Conservation (phyloP, 1,140 invertebrate species). For the Aphelenchoides fujianensis region DNA sequence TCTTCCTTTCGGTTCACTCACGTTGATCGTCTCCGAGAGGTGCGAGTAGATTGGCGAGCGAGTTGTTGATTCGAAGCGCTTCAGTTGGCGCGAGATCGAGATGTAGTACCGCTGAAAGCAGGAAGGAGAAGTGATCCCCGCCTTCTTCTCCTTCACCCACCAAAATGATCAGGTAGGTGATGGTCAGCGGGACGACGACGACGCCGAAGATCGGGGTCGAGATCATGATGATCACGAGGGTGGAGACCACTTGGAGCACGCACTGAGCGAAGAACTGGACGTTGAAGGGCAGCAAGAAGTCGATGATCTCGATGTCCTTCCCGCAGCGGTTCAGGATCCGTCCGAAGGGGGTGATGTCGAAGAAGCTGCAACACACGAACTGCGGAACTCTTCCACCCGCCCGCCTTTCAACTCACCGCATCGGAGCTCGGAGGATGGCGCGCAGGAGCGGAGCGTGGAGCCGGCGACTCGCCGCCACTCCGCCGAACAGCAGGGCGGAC, state of each 20-base stretch:
- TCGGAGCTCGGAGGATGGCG: constrained; percentile 72
- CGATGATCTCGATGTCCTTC: constrained; percentile 57
- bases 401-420: no score
- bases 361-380: no score
- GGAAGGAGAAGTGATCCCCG: no score
- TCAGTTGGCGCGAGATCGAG: constrained; percentile 66
- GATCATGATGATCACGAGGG: constrained; percentile 66
- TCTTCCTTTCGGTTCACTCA: no score
- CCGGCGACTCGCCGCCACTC: constrained; percentile 70
- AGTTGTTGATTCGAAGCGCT: constrained; percentile 66
- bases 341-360: constrained; percentile 70
- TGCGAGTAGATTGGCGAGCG: constrained; percentile 67
- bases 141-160: no score
- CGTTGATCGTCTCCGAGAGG: constrained; percentile 65
- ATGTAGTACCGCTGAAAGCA: constrained; percentile 64
- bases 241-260: constrained; percentile 63
- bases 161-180: constrained; percentile 66
- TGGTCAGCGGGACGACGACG: constrained; percentile 66
- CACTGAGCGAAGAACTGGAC: constrained; percentile 58
- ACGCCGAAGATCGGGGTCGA: constrained; percentile 67
- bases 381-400: no score
- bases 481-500: constrained; percentile 52
- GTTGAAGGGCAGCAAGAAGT: constrained; percentile 48
- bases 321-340: constrained; percentile 72
- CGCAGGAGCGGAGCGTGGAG: constrained; percentile 75